Conservation (phyloP, 2,797 vertebrate species). For the Poecilia velifera region DNA sequence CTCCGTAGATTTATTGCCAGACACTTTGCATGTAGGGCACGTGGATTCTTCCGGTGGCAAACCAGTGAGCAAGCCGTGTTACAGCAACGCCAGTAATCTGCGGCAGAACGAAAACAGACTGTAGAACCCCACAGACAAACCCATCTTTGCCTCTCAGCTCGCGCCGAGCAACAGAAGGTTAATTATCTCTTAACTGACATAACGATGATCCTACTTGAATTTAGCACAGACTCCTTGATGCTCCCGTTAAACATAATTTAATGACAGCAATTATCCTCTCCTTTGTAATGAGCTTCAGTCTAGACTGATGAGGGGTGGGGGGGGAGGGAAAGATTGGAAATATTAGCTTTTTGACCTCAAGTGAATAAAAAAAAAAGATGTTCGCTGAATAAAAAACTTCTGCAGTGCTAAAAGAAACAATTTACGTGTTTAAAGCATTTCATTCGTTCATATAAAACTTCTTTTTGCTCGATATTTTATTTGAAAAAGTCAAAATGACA, state of each 20-base stretch:
- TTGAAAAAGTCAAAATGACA: background rate
- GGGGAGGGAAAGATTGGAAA: background rate
- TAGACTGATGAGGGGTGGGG: conserved; percentile 18
- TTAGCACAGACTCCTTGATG: conserved; percentile 20
- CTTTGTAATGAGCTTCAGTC: conserved; percentile 35
- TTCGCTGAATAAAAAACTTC: background rate
- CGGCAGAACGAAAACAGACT: background rate
- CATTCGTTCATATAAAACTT: background rate
- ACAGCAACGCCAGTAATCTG: background rate
- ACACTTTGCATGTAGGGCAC: background rate
- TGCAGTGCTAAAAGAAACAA: background rate
- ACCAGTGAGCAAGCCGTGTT: background rate
- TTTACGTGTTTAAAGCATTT: background rate
- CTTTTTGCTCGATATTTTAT: background rate
- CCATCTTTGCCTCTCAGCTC: background rate
- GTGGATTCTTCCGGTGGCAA: background rate
- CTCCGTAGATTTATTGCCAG: background rate
- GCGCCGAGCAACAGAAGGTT: conserved; percentile 6
- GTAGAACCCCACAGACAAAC: background rate
- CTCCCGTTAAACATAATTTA: conserved; percentile 32
- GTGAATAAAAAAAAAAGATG: background rate
- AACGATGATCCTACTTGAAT: conserved; percentile 35
- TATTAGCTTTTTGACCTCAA: conserved; percentile 9
- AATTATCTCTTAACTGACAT: conserved; percentile 6
- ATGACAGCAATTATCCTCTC: conserved; percentile 43